These are phyloP conservation scores for Fulica atra DNA, from an alignment of 2,113 vertebrate genomes.

Conservation along the genomic window DNA sequence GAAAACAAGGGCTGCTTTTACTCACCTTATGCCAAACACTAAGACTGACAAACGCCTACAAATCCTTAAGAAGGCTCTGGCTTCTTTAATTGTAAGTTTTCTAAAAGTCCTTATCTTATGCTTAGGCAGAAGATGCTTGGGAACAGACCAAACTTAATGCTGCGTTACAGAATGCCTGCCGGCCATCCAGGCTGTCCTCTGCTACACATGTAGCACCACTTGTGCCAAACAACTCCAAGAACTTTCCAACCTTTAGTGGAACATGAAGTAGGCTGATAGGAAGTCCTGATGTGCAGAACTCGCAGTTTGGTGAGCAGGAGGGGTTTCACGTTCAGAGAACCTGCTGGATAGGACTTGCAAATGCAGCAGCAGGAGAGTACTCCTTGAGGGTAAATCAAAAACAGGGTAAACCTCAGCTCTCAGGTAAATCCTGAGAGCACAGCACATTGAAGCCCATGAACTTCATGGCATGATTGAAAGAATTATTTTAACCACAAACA, in stretches of 20 bases:
- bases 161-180: neutral
- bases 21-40: neutral
- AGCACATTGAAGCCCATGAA: neutral
- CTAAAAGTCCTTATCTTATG: neutral
- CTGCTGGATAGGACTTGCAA: neutral
- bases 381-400: neutral
- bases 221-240: neutral
- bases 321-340: neutral
- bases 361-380: neutral
- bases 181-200: neutral
- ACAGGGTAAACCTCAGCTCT: too few species aligned
- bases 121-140: accelerated
- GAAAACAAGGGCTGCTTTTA: neutral
- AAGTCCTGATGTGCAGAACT: neutral
- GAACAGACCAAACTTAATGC: neutral
- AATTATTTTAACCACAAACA: neutral
- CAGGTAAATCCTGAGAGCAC: neutral
- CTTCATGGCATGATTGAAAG: neutral
- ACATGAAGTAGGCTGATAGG: neutral
- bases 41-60: neutral
- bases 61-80: neutral
- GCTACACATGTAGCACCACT: neutral
- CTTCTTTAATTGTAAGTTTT: neutral
- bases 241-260: neutral
- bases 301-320: neutral